A percentile compares a stretch with the other conserved stretches of the same genome.
phyloP scores from a whole-genome alignment of 2,888 invertebrate genomes.

The Lithophane semibrunnea region DNA sequence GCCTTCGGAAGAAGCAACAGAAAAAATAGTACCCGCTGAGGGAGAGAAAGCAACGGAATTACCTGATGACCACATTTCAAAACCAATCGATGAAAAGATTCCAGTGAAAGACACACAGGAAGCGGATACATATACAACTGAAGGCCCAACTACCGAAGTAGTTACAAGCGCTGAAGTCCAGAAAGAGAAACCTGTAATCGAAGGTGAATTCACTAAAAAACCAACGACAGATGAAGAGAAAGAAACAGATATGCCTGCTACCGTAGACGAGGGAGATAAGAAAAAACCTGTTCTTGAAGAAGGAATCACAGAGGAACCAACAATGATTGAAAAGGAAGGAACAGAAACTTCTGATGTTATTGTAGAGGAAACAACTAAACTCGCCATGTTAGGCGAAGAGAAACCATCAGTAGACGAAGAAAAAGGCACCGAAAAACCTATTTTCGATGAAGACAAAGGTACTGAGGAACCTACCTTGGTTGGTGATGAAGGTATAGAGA shows the following conservation, averaged over 20 bases:
- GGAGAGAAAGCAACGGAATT: constrained; percentile 17
- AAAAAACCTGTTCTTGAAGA: constrained; percentile 36
- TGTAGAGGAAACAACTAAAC: constrained; percentile 20
- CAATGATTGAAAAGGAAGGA: constrained; percentile 36
- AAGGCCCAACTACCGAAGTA: constrained; percentile 22
- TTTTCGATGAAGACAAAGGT: background rate
- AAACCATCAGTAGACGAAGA: constrained; percentile 18
- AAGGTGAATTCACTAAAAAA: constrained; percentile 20
- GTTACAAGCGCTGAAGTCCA: constrained; percentile 26
- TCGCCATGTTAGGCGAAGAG: background rate
- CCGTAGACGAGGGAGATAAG: constrained; percentile 5
- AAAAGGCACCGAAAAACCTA: constrained; percentile 1
- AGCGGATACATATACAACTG: constrained; percentile 34
- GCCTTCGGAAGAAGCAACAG: constrained; percentile 37
- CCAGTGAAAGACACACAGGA: constrained; percentile 35
- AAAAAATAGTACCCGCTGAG: constrained; percentile 22
- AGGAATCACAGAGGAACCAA: constrained; percentile 23
- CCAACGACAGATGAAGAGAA: constrained; percentile 5
- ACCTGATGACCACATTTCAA: constrained; percentile 21
- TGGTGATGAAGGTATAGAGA: constrained; percentile 35
- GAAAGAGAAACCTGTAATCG: constrained; percentile 25
- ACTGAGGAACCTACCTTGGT: constrained; percentile 21
- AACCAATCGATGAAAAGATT: constrained; percentile 7
- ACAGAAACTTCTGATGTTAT: constrained; percentile 30
- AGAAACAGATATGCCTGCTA: constrained; percentile 15